Evolutionary conservation across 1,140 invertebrate genomes (phyloP).

Genomic region (Saxidomus purpurata): DNA sequence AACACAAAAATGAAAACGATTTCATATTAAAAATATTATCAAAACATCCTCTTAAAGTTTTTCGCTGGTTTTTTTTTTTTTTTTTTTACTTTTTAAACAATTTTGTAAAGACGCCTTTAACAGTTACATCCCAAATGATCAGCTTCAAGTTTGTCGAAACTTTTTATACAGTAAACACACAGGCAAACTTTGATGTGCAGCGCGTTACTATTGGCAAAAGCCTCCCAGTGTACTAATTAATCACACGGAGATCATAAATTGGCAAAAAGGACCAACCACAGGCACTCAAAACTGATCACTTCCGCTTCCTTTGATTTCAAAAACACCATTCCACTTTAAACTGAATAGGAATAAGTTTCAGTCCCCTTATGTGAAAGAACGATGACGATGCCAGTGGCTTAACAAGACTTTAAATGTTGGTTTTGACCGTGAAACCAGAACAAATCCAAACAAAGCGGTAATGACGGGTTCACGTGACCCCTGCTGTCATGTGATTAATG

Average conservation of each 20-base stretch:
- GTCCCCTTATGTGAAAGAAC: conserved; percentile 31
- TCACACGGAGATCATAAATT: neutral
- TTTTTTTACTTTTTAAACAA: no score
- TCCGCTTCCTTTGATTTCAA: conserved; percentile 32
- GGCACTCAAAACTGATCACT: conserved; percentile 18
- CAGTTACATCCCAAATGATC: no score
- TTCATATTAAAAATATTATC: no score
- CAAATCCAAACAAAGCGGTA: conserved; percentile 43
- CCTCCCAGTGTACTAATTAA: neutral
- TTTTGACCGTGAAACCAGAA: conserved; percentile 52
- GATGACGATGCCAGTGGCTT: conserved; percentile 16
- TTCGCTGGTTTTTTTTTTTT: no score
- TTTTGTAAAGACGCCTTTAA: no score
- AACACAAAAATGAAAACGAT: neutral
- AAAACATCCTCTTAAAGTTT: no score
- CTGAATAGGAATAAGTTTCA: conserved; percentile 37
- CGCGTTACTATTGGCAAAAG: no score
- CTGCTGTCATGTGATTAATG: conserved; percentile 62
- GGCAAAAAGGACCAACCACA: conserved; percentile 24
- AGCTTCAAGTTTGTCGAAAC: no score
- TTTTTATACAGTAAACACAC: no score
- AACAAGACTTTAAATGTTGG: conserved; percentile 58
- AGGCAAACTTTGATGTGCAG: no score
- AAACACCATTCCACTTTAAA: conserved; percentile 12
- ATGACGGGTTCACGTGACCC: conserved; percentile 50